Evolutionary conservation across 2,888 invertebrate genomes (phyloP), one percentile per base, ranked within the genome.

Genomic region (Arctia plantaginis): DNA sequence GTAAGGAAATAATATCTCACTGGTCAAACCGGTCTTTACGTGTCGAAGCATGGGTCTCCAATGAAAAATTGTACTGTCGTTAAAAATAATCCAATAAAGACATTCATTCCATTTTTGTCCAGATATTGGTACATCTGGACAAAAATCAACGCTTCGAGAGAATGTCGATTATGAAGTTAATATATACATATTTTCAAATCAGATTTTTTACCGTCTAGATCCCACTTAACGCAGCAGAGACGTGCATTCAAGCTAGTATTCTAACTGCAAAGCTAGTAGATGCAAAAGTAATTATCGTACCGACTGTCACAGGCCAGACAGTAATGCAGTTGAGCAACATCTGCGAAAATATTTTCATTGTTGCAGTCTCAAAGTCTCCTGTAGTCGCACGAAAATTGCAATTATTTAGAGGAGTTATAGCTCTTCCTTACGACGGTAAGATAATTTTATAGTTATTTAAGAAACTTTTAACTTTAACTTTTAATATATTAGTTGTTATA

Each of bases 321-420:
- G 87, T 86, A 0, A 77, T 76, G 4, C 80, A 86, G n/a, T 79
- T 90, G 1, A 71, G 85, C 0, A 78, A 74, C 0, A 65, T 87
- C 10, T 77, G 79, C 1, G 85, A 87, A 0, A 77, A 83, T 8
- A 71, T 82, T 10, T 59, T 85, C 13, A 85, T 89, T 39, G 7
- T 90, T 12, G 75, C 88, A 0, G 76, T 90, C 72, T 86, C 84
- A 44, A 77, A 82, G 0, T 82, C 81, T 64, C 75, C 79, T 8
- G 35, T 23, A 0, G 96, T 97, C 2, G 96, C 97, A 0, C 91
- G 96, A 68, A 96, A 96, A 76, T 82, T 97, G 75, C 96, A 96
- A 64, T 66, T 96, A 3, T 93, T 89, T 84, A 87, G 91, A 77
- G 93, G 92, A 2, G 82, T 96, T 3, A 86, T 92, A 62, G 90